These are phyloP conservation scores for Doris montereyensis DNA, from an alignment of 2,888 invertebrate species.

Conservation along the genomic window DNA sequence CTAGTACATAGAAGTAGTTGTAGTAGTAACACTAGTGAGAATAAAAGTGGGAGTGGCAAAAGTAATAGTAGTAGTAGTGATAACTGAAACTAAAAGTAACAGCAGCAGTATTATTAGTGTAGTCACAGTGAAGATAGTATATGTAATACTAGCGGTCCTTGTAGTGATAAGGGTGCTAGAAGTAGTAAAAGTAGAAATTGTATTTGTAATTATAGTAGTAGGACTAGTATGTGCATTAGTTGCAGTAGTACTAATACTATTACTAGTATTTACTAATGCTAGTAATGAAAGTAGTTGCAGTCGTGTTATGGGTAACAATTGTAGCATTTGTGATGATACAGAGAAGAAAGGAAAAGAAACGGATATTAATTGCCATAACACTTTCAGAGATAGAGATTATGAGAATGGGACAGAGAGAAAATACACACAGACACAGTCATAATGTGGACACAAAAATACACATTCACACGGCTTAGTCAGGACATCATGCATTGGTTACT, in stretches of 20 bases:
- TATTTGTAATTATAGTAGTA: slow-evolving; percentile 32
- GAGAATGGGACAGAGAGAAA: no score
- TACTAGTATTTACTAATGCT: slow-evolving; percentile 35
- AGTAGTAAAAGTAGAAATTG: slow-evolving; percentile 36
- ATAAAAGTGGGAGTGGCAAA: background rate
- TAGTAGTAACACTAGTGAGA: no score
- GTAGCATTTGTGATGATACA: slow-evolving; percentile 37
- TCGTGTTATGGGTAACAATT: slow-evolving; percentile 30
- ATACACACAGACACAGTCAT: no score
- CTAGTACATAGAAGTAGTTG: no score
- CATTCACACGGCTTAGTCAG: no score
- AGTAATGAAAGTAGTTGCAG: slow-evolving; percentile 37
- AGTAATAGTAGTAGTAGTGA: background rate
- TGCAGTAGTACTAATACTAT: slow-evolving; percentile 21
- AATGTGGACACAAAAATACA: no score
- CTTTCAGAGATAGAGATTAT: no score
- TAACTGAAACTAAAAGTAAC: background rate
- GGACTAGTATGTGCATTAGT: slow-evolving; percentile 33
- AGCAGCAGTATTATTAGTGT: background rate
- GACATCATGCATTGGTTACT: no score
- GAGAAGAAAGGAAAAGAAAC: no score
- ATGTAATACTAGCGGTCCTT: slow-evolving; percentile 35
- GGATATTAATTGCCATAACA: no score
- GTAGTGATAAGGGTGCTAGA: slow-evolving; percentile 35
- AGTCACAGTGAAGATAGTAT: slow-evolving; percentile 28